Evolutionary conservation across 2,797 vertebrate genomes (phyloP), one percentile per base, ranked within the genome.

Genomic region (Loris lydekkerianus): DNA sequence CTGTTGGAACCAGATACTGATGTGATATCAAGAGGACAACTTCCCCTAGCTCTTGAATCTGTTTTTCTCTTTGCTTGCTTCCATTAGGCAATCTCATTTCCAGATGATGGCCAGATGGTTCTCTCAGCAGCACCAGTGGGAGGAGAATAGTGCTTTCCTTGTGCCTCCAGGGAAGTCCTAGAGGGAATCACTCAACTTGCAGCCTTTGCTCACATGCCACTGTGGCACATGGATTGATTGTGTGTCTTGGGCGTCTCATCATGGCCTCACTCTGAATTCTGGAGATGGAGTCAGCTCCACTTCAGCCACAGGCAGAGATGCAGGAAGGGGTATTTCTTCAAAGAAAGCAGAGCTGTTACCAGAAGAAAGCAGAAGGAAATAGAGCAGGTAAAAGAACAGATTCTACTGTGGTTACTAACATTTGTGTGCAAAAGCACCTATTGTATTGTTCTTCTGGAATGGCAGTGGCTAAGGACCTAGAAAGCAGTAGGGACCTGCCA

Each of bases 181-280:
- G 49, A 34, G 18, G 31, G 56, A 43, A 65, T 9, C 0, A 7
- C 7, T 58, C 8, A 31, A 65, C 29, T 34, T 29, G 58, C 8
- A 85, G 72, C n/a, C 29, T 70, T 60, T 77, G 61, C 53, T 75
- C 58, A 1, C 0, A 0, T 15, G 56, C 34, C 65, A n/a, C 23
- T 8, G 37, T 58, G 84, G 31, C 23, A 34, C 88, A 37, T 0
- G 2, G 40, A 18, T 5, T 27, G 70, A 31, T 15, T 29, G 7
- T 21, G 23, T 1, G 27, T n/a, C 27, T 73, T 1, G 25, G 5
- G 27, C 27, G 23, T 10, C 7, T 43, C 46, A 29, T 65, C 76
- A 7, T 14, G n/a, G 0, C 0, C 20, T 56, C 18, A 69, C 34
- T 7, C 43, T 67, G 70, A 27, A 60, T 65, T 46, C 29, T 37